Base-by-base conservation (phyloP, 2,888 invertebrate species). In the Archips crataeganus region DNA sequence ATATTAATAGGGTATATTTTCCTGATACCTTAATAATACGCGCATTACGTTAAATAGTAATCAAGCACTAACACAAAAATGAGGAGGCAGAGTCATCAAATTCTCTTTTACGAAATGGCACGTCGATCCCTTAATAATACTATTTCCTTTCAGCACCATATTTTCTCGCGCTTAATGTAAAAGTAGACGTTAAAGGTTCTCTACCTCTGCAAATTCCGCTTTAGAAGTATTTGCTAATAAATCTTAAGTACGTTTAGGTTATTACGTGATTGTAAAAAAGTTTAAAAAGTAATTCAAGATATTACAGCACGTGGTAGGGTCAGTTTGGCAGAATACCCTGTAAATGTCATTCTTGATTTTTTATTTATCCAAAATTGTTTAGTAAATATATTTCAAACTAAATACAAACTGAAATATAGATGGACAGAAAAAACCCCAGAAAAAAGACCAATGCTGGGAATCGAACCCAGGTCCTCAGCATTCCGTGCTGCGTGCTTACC, bases 41-140 rank as follows among this genome's bases (percentile, higher is more conserved):
- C 11, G 10, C 49, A n/a, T 49, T 23, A 32, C 5, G 32, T 57
- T 32, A 57, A 57, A 57, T 4, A 32, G 32, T 5, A 32, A 57
- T 57, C 32, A 23, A 5, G 57, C 32, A 32, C 57, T 57, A 57
- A 57, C 32, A 32, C 32, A 57, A 32, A 57, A 57, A 57, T 57
- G 32, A 57, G 32, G 32, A 11, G 57, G 57, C 32, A 23, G 23
- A 57, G 11, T 60, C 60, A 36, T 60, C 60, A 60, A 60, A 39
- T 34, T 39, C 60, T 36, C 4, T 39, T 60, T 60, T 39, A n/a
- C 39, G 36, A 57, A 8, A 23, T 57, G 23, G 23, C 6, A 13
- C 36, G 60, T 36, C 39, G 34, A 60, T 60, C 36, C 13, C n/a
- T n/a, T 39, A 60, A 60, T 60, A 39, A 60, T 39, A 60, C 32